Base-by-base conservation (phyloP, 2,797 vertebrate genomes). In the Botia almorhae region DNA sequence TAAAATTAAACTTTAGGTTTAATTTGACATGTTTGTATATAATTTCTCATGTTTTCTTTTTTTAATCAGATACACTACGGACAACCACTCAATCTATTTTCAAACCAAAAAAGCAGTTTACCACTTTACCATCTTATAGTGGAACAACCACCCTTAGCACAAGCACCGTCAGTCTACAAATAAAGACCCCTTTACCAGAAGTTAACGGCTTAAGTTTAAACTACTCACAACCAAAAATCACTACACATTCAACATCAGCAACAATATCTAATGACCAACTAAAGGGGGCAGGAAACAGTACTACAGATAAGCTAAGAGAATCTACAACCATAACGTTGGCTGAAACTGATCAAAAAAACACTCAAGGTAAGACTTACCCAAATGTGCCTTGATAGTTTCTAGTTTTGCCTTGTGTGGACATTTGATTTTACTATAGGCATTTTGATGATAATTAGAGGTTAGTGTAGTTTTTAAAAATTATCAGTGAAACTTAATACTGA, bases 351-450 rank as follows among this genome's bases (percentile, higher is more conserved):
- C 83, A 85, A 78, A 70, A 87, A 12, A 80, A 82, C 63, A 86
- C 69, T 48, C 85, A 85, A 85, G 94, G 94, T 94, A 89, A 82
- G 85, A 60, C 6, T 58, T 51, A 43, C 43, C 7, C 5, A 16
- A 46, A 46, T 6, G 16, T 53, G 51, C 14, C 16, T 16, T 16
- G 17, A n/a, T 16, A 10, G 17, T 26, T 61, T 1, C 5, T 26
- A 56, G 7, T 61, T 61, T 14, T 26, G 1, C 4, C 1, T 16
- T 13, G 13, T 53, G 51, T 13, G 19, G 14, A 39, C 55, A 74
- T 16, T 33, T 26, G 23, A 26, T 26, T 26, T 26, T 26, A 26
- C 23, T 26, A 26, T 26, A 26, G 23, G 23, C 23, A 26, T 26
- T 26, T 26, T 26, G 23, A 26, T 26, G 23, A 26, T 26, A 26